phyloP scores from a whole-genome alignment of 1,140 invertebrate genomes.

The Ceratina australensis region DNA sequence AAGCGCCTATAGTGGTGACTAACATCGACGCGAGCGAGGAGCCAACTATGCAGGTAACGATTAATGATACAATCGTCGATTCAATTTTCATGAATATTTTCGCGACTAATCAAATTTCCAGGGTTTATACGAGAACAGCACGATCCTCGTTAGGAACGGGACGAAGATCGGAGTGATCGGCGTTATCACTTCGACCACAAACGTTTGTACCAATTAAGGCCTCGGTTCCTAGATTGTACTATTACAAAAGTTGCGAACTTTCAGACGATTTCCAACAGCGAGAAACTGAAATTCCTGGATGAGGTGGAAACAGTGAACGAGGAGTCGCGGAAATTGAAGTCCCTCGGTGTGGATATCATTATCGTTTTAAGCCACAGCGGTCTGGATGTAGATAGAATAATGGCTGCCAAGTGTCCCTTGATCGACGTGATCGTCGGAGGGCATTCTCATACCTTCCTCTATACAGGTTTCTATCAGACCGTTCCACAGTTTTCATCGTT shows the following conservation, averaged over 20 bases:
- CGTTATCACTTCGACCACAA: conserved; percentile 85
- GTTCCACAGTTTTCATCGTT: neutral
- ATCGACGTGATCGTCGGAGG: conserved; percentile 92
- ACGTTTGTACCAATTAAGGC: conserved; percentile 79
- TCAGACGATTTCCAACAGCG: conserved; percentile 82
- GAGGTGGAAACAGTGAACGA: conserved; percentile 83
- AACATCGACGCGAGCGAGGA: conserved; percentile 89
- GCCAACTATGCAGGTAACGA: conserved; percentile 81
- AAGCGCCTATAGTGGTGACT: conserved; percentile 85
- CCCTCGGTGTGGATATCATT: conserved; percentile 85
- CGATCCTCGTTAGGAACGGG: conserved; percentile 81
- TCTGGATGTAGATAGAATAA: conserved; percentile 84
- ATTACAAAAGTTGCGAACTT: conserved; percentile 29
- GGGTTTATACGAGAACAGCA: conserved; percentile 82
- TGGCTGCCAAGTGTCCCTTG: conserved; percentile 83
- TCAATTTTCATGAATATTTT: neutral
- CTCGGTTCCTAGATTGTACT: neutral
- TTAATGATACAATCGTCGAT: conserved; percentile 7
- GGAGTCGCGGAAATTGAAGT: conserved; percentile 83
- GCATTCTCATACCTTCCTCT: conserved; percentile 92
- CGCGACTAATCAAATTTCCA: conserved; percentile 37
- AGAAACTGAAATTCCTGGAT: conserved; percentile 83
- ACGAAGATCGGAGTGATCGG: conserved; percentile 90
- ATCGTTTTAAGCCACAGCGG: conserved; percentile 91
- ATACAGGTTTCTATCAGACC: conserved; percentile 74